A percentile compares a stretch with the other conserved stretches of the same genome.
phyloP scores from a whole-genome alignment of 37 sponge, comb jelly and placozoan species.

The Aplysina aerophoba region DNA sequence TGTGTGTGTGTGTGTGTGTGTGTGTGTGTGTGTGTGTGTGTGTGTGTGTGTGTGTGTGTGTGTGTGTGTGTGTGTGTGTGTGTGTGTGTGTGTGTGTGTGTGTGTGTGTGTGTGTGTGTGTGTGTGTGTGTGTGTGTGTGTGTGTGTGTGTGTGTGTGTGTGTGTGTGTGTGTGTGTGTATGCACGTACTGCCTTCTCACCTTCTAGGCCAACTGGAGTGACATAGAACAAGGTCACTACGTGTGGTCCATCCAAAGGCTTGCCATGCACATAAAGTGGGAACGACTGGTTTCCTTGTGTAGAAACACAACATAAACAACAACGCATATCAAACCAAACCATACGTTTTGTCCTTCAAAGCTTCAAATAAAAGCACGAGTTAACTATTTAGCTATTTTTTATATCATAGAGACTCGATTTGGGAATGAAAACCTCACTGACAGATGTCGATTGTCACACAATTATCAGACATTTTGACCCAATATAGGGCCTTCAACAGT shows the following conservation, averaged over 20 bases:
- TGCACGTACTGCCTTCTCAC: constrained; percentile 16
- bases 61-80: constrained; percentile 13
- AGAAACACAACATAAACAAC: too few relatives aligned
- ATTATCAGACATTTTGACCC: too few relatives aligned
- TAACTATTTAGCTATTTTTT: too few relatives aligned
- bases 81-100: neutral
- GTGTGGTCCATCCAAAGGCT: constrained; percentile 39
- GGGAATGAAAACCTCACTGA: too few relatives aligned
- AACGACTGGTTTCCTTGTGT: constrained; percentile 24
- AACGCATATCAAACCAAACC: neutral
- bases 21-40: constrained; percentile 4
- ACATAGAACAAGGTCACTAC: constrained; percentile 53
- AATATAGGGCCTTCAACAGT: too few relatives aligned
- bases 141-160: neutral
- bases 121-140: neutral
- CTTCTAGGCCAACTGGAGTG: constrained; percentile 48
- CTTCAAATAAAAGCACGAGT: too few relatives aligned
- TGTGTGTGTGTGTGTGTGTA: neutral
- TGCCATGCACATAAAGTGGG: constrained; percentile 47
- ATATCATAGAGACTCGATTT: too few relatives aligned
- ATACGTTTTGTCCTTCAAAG: neutral
- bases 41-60: constrained; percentile 15
- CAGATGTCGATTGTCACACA: too few relatives aligned
- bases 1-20: neutral
- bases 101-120: neutral